phyloP scores from a whole-genome alignment of 2,113 vertebrate species.

The Brevimyrus niger region DNA sequence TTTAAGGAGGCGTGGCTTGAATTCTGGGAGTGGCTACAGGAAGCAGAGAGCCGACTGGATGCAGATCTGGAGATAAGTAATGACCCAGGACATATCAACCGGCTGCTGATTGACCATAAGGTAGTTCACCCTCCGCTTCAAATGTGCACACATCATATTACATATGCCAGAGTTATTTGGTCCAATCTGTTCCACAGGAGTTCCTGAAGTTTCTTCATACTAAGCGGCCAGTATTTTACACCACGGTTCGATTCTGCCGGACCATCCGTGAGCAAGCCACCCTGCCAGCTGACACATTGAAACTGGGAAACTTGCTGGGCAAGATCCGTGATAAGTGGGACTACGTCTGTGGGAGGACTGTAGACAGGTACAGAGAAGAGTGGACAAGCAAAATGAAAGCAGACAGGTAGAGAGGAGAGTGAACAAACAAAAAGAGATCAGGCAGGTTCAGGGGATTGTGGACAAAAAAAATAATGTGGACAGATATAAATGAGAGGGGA shows the following conservation, averaged over 20 bases:
- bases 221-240: conserved; percentile 94
- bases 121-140: conserved; percentile 44
- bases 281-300: conserved; percentile 79
- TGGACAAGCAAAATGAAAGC: not conserved
- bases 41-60: conserved; percentile 88
- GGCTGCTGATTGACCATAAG: conserved; percentile 93
- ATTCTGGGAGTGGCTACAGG: conserved; percentile 90
- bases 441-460: not conserved
- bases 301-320: conserved; percentile 82
- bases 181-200: conserved; percentile 61
- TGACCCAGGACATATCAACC: conserved; percentile 94
- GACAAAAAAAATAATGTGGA: not conserved
- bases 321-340: conserved; percentile 98
- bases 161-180: not conserved
- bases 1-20: conserved; percentile 98
- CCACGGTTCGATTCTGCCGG: conserved; percentile 84
- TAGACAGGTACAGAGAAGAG: not conserved
- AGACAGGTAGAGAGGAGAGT: not conserved
- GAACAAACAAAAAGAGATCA: not conserved
- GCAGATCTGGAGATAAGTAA: conserved; percentile 93
- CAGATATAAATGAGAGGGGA: not conserved
- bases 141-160: not conserved
- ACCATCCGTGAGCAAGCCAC: conserved; percentile 88
- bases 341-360: conserved; percentile 90
- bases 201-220: conserved; percentile 92